phyloP scores from a whole-genome alignment of 2,888 invertebrate species.

The Papilio protenor region DNA sequence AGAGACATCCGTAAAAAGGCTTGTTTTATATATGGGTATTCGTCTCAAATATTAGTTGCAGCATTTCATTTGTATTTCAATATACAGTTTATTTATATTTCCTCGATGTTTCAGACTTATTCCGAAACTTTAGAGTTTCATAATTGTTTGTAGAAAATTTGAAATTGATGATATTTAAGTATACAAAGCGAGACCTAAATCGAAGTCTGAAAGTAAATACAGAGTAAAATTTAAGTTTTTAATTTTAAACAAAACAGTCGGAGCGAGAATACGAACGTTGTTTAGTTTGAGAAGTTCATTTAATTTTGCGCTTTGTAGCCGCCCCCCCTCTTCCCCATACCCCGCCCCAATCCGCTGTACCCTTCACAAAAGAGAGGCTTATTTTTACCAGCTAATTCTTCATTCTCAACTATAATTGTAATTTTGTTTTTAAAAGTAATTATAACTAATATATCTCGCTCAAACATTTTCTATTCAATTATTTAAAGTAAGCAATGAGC shows the following conservation, averaged over 20 bases:
- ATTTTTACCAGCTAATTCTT: constrained; percentile 12
- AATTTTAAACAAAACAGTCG: constrained; percentile 26
- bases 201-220: constrained; percentile 10
- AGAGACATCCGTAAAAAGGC: too few relatives aligned
- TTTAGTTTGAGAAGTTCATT: constrained; percentile 29
- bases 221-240: constrained; percentile 24
- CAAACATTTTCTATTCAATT: not conserved
- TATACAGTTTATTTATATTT: not conserved
- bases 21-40: too few relatives aligned
- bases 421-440: not conserved
- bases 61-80: too few relatives aligned
- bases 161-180: constrained; percentile 18
- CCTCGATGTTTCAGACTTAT: not conserved
- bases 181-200: constrained; percentile 15
- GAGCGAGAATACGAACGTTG: constrained; percentile 24
- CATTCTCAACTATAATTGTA: not conserved
- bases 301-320: constrained; percentile 20
- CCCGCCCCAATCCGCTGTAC: not conserved
- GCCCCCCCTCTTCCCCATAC: not conserved
- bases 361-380: not conserved
- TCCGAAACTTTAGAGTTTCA: not conserved
- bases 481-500: not conserved
- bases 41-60: too few relatives aligned
- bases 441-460: not conserved
- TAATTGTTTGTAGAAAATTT: not conserved